Evolutionary conservation across 2,797 vertebrate genomes (phyloP).

Genomic region (Pseudochaenichthys georgianus): DNA sequence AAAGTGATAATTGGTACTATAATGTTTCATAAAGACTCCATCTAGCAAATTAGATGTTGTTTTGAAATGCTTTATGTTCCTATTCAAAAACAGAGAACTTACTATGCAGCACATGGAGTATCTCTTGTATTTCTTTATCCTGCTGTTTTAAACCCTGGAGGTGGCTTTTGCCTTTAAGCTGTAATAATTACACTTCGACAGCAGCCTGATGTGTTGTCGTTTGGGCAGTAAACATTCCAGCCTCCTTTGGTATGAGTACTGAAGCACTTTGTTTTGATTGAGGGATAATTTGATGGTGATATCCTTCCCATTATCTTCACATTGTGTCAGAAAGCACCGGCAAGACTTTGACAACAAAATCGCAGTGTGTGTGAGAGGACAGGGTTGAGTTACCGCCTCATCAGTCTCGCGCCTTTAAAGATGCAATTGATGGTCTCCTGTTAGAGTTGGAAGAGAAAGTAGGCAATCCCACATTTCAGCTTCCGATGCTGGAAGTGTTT

Average conservation of each 20-base stretch:
- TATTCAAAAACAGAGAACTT: too few relatives aligned
- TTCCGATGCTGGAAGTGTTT: slow-evolving; percentile 44
- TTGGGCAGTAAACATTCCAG: slow-evolving; percentile 13
- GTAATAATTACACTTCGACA: slow-evolving; percentile 21
- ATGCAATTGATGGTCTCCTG: slow-evolving; percentile 56
- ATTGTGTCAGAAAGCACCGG: background rate
- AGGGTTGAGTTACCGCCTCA: slow-evolving; percentile 45
- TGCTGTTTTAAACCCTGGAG: slow-evolving; percentile 2
- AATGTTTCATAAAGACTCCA: background rate
- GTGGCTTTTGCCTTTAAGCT: slow-evolving; percentile 6
- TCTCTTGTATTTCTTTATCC: background rate
- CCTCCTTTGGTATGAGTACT: slow-evolving; percentile 12
- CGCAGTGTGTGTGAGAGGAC: slow-evolving; percentile 35
- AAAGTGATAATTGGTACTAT: background rate
- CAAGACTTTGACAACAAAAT: slow-evolving; percentile 68
- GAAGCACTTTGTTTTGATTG: slow-evolving; percentile 37
- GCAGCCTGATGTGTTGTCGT: slow-evolving; percentile 29
- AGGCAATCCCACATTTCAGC: slow-evolving; percentile 32
- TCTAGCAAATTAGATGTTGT: background rate
- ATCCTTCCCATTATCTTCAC: slow-evolving; percentile 49
- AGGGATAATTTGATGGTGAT: slow-evolving; percentile 18
- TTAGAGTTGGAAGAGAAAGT: slow-evolving; percentile 32
- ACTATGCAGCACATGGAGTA: background rate
- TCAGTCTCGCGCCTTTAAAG: slow-evolving; percentile 52
- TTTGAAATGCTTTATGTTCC: background rate